These are phyloP conservation scores for Sebastes baramenuke DNA, from an alignment of 2,797 vertebrate species.

Conservation along the genomic window DNA sequence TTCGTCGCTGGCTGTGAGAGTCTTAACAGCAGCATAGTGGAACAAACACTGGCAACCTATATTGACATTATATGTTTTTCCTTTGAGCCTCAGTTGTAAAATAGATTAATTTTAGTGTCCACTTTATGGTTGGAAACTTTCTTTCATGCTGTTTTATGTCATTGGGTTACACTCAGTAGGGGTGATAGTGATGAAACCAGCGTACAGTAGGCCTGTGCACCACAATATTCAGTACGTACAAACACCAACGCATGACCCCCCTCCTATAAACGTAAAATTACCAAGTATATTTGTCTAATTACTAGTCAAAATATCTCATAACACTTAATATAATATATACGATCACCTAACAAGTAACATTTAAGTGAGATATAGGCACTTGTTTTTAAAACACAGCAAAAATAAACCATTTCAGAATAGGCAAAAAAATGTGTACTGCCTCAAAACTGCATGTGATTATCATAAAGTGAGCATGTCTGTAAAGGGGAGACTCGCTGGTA, in stretches of 20 bases:
- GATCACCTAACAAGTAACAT: no score
- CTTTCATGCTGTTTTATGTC: neutral
- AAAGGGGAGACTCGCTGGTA: no score
- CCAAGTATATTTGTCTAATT: no score
- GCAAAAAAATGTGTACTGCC: no score
- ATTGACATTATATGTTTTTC: neutral
- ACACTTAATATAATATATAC: no score
- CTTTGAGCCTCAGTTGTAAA: neutral
- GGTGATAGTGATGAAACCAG: neutral
- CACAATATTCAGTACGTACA: neutral
- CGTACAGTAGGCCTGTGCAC: neutral
- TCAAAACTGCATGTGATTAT: no score
- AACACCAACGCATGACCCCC: neutral
- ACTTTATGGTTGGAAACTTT: neutral
- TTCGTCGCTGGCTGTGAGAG: neutral
- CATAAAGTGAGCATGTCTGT: no score
- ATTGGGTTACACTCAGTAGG: no score
- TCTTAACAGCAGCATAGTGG: neutral
- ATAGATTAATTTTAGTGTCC: neutral
- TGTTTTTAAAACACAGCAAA: no score
- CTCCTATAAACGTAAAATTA: rapidly evolving
- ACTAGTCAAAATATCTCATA: no score
- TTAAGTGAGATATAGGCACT: no score
- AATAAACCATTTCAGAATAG: no score
- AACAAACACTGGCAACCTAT: neutral